Evolutionary conservation across 2,888 invertebrate species (phyloP), one percentile per base, ranked within the genome.

Genomic region (Shargacucullia verbasci): DNA sequence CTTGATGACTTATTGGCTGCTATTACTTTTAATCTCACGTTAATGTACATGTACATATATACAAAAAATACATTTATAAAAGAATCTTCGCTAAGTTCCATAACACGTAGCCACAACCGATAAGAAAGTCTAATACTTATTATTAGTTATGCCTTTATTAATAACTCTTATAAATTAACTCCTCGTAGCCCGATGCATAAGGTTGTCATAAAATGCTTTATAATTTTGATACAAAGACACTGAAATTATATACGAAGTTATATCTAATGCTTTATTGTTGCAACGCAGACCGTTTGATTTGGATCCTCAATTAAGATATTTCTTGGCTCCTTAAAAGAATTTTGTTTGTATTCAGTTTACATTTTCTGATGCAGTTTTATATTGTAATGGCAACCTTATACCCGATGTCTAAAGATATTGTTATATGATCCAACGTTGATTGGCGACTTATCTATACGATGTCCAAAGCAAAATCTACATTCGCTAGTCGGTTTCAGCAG

Each of bases 341-440:
- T n/a, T 0, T 34, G 4, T 58, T 49, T 49, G 27, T 57, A 43
- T 35, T 40, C 8, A 46, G 13, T 34, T 68, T 46, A 13, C 0
- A 44, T 39, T 63, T 46, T 49, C 33, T 50, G 15, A 53, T 63
- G 41, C 39, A 47, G 38, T 57, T 49, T 49, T 29, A 49, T 34
- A 68, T 81, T 86, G 81, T 85, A 83, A 88, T 91, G 90, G 88
- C 91, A 91, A 85, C 88, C 89, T 91, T 90, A 89, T 84, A 62
- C 45, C 48, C 76, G 68, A 79, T 85, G 86, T 86, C 86, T 83
- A 81, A 89, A 90, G 87, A 85, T 80, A 75, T 80, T 82, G 80
- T 79, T 79, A 69, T 38, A 43, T 15, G 38, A 58, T 67, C 46
- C 46, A 53, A 62, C 48, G 53, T 56, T 41, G 60, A 60, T 65